These are phyloP conservation scores for Euglossa dilemma DNA, from an alignment of 1,140 invertebrate genomes.

Conservation along the genomic window DNA sequence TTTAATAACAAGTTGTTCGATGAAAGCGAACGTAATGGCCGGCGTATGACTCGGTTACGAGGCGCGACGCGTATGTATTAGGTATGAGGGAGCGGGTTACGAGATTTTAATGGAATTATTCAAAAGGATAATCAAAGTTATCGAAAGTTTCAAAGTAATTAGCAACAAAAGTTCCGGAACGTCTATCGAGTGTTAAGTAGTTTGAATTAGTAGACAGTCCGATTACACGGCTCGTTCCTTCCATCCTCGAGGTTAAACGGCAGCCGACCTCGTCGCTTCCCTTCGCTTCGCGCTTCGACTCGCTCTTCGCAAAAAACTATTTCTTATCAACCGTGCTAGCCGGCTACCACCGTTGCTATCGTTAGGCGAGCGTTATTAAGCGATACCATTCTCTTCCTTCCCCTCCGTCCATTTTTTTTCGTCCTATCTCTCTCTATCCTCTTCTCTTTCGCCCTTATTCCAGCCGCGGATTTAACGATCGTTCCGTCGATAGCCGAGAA, in stretches of 20 bases:
- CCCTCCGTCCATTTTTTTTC: too few species aligned
- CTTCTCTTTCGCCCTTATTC: not conserved
- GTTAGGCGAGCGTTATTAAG: constrained; percentile 10
- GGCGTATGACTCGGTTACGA: not conserved
- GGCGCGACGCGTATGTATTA: not conserved
- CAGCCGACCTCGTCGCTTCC: not conserved
- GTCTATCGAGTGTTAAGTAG: constrained; percentile 36
- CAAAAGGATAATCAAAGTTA: constrained; percentile 25
- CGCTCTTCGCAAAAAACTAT: not conserved
- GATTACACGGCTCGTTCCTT: constrained; percentile 51
- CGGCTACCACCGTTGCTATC: not conserved
- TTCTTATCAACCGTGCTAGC: constrained; percentile 20
- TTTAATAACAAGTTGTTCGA: constrained; percentile 2
- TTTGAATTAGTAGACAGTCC: constrained; percentile 31
- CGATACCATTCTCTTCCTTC: not conserved
- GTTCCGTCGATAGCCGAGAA: not conserved
- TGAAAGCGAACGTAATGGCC: not conserved
- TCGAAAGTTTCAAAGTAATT: constrained; percentile 37
- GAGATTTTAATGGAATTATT: constrained; percentile 34
- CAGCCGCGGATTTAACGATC: not conserved
- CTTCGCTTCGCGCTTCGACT: too few species aligned
- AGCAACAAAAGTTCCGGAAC: constrained; percentile 24
- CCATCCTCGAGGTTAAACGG: constrained; percentile 16
- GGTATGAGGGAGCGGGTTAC: not conserved
- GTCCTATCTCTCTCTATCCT: not conserved